phyloP scores from a whole-genome alignment of 2,113 vertebrate genomes.

The Pluvialis apricaria region DNA sequence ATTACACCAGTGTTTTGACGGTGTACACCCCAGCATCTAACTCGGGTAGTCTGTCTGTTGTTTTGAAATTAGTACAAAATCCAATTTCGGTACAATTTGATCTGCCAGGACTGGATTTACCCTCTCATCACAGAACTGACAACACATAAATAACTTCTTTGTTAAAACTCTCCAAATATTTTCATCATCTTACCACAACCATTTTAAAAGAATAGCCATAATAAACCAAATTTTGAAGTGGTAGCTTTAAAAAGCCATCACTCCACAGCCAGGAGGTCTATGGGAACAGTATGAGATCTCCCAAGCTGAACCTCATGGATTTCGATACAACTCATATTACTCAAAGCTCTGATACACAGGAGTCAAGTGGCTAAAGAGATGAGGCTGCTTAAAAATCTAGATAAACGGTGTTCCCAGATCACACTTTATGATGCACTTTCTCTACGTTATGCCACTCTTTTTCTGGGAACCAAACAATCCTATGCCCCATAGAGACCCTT shows the following conservation, averaged over 20 bases:
- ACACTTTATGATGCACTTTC: neutral
- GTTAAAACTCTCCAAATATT: neutral
- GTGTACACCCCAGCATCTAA: neutral
- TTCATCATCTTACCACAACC: neutral
- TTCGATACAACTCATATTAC: fast-evolving
- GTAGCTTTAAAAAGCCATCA: neutral
- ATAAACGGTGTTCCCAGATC: neutral
- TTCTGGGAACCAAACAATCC: neutral
- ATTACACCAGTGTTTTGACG: neutral
- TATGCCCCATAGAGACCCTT: neutral
- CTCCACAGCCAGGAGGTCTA: neutral
- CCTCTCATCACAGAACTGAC: neutral
- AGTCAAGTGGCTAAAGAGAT: neutral
- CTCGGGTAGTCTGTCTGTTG: neutral
- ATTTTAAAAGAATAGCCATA: neutral
- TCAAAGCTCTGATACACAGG: neutral
- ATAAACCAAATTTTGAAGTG: neutral
- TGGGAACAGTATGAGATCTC: neutral
- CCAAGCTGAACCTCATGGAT: neutral
- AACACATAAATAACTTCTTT: neutral
- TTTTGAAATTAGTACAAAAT: neutral
- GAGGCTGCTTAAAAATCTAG: neutral
- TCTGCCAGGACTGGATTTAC: neutral
- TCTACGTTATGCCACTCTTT: neutral
- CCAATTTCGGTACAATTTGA: neutral